Conservation (phyloP, 2,797 vertebrate species). For the Numenius phaeopus region DNA sequence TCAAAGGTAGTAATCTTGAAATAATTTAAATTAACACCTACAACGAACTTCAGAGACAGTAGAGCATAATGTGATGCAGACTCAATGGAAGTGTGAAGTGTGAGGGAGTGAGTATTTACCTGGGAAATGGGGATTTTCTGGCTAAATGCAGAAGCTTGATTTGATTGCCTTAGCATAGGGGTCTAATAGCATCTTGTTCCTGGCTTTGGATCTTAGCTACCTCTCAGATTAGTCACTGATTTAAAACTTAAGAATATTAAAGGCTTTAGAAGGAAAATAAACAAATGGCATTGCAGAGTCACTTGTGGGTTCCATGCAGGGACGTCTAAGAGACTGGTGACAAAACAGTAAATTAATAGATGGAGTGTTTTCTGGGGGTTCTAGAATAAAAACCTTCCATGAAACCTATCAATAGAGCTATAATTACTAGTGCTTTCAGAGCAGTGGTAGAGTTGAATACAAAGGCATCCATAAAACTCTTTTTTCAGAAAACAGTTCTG, state of each 20-base stretch:
- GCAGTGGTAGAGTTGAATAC: neutral
- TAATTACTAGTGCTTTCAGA: neutral
- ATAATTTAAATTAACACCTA: neutral
- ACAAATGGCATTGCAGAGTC: neutral
- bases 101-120: neutral
- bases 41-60: neutral
- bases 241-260: neutral
- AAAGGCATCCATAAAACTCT: neutral
- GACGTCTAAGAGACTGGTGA: neutral
- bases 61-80: neutral
- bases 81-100: neutral
- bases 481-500: neutral
- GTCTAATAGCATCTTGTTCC: neutral
- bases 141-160: neutral
- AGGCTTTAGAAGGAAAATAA: neutral
- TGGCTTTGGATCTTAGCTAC: neutral
- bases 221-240: neutral
- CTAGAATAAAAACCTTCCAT: neutral
- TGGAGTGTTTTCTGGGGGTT: neutral
- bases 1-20: neutral
- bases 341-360: neutral
- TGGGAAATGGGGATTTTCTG: neutral
- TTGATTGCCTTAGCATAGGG: neutral
- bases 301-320: too few relatives aligned
- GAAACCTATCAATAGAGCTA: neutral